Evolutionary conservation across 1,140 invertebrate genomes (phyloP), one percentile per base, ranked within the genome.

Genomic region (Conus betulinus): DNA sequence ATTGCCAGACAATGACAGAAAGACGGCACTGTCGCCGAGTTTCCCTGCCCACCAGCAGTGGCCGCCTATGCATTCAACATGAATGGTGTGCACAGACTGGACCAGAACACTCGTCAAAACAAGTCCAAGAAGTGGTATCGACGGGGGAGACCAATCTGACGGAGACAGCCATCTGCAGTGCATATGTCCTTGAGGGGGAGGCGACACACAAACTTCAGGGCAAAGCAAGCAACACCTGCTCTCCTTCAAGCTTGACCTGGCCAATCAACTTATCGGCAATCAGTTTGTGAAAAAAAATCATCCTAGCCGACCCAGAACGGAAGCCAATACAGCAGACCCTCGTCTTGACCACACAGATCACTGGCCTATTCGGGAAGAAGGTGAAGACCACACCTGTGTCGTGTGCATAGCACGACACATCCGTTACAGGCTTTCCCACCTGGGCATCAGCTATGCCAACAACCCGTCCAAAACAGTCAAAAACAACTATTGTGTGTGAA

Each of bases 31-130:
- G n/a, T 82, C 10, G 74, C 27, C n/a, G n/a, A 78, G 82, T 78
- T 39, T 53, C 83, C 79, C 53, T 90, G 0, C 88, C 88, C n/a
- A n/a, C 85, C 87, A 81, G 39, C 67, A n/a, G 79, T 87, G 25
- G n/a, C 39, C 13, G 85, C 15, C 53, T 91, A 91, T 85, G 53
- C 63, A 11, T 55, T 87, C 63, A 87, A 90, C 78, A 90, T 90
- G 90, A 86, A 86, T 53, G 90, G 90, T 25, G 84, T 89, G 27
- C 89, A 91, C 53, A 79, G 60, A n/a, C 27, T 87, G 6, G 90
- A 91, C 76, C 89, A 90, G 25, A 88, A 67, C 10, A 89, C 82
- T 2, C 17, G 52, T 8, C n/a, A 86, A 25, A 88, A 78, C 55
- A 84, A 87, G 60, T 53, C 39, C 60, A 76, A 79, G 53, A 55